Percentiles rank a stretch among this genome's conserved stretches.
phyloP scores from a whole-genome alignment of 2,113 vertebrate species.

The Phylloscopus trochiloides region DNA sequence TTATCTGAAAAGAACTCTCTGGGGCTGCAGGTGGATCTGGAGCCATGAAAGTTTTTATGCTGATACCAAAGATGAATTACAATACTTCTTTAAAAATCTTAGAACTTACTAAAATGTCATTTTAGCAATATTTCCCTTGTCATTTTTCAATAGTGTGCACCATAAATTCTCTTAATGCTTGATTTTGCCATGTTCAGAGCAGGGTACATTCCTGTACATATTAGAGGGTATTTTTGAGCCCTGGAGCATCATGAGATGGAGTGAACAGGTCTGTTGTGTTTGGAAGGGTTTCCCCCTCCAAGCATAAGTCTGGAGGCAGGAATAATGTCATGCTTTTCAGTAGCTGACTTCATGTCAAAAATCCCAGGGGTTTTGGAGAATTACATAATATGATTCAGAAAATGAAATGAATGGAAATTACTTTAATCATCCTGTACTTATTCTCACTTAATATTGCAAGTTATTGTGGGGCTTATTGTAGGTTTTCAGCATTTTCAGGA shows the following conservation, averaged over 20 bases:
- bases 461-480: neutral
- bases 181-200: neutral
- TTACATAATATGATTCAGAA: neutral
- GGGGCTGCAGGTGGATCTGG: neutral
- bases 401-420: neutral
- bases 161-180: neutral
- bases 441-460: neutral
- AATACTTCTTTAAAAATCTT: neutral
- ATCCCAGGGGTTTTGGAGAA: neutral
- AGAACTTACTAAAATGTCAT: neutral
- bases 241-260: neutral
- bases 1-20: neutral
- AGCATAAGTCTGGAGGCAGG: neutral
- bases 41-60: neutral
- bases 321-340: neutral
- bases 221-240: neutral
- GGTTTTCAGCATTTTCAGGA: neutral
- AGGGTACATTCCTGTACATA: neutral
- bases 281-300: neutral
- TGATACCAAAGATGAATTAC: neutral
- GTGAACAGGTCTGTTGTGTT: neutral
- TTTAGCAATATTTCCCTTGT: neutral
- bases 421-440: neutral
- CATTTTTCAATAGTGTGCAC: neutral
- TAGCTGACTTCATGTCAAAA: neutral